Evolutionary conservation across 2,888 invertebrate species (phyloP), one percentile per base, ranked within the genome.

Genomic region (Drosophila monieri): DNA sequence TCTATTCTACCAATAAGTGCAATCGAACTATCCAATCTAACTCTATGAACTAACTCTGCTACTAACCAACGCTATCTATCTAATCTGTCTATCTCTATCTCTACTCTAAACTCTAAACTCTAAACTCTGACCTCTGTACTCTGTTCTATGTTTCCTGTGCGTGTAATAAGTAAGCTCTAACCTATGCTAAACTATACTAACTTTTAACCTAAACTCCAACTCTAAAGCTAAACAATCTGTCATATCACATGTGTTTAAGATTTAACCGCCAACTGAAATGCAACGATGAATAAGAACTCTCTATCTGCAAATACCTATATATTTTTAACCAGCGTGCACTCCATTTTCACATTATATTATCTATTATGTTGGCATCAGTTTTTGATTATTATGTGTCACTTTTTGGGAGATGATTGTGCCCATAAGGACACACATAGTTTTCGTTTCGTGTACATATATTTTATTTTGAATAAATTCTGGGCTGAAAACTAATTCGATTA

Each of bases 251-350:
- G 46, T 64, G 37, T 64, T 48, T 21, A 65, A 48, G 25, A 65
- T 48, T 47, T 65, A 48, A 65, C 30, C 41, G 25, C 43, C 48
- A 69, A 51, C 27, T 70, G 32, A 44, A 58, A 69, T 69, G 70
- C 70, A 60, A 69, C 71, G 57, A 69, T 49, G 59, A 58, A 46
- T 53, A 51, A 30, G 39, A 68, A 58, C 52, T 35, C 6, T 65
- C 35, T 64, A 32, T 51, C 66, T 21, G 46, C 12, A 35, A 39
- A 53, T 75, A 41, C 25, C 30, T 55, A 30, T 23, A 30, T 23
- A 46, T 44, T 43, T 35, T 49, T 39, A 53, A 53, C 69, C 25
- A 69, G 68, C 75, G 75, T 85, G 88, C 83, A 85, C 80, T 75
- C 66, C 77, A 88, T 85, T 78, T 61, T 72, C 73, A 73, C 53